phyloP scores from a whole-genome alignment of 2,797 vertebrate genomes.

The Rhynchotus rufescens region DNA sequence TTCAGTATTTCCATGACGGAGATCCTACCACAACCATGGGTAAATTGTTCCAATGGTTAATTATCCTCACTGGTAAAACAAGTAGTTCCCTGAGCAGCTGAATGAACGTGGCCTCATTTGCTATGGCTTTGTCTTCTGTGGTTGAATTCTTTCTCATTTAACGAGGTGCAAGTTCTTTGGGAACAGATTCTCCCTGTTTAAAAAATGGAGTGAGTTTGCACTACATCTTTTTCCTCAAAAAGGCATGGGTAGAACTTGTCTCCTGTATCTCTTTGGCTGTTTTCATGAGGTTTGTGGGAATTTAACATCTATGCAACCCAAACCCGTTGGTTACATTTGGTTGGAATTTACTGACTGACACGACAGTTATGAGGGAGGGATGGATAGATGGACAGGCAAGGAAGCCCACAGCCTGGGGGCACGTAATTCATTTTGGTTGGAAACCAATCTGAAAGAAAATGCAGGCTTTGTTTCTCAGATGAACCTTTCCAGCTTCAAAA shows the following conservation, averaged over 20 bases:
- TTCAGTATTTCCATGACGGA: neutral
- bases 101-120: neutral
- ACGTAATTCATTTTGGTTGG: neutral
- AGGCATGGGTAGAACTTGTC: neutral
- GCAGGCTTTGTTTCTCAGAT: neutral
- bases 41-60: rapidly evolving
- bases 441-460: neutral
- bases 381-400: rapidly evolving
- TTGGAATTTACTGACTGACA: conserved; percentile 18
- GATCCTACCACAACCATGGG: neutral
- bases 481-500: neutral
- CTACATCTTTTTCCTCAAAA: neutral
- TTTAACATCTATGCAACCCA: neutral
- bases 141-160: conserved; percentile 14
- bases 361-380: neutral
- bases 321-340: neutral
- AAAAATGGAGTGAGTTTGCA: rapidly evolving
- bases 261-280: neutral
- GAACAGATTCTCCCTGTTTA: neutral
- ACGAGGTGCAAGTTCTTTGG: neutral
- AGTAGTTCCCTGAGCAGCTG: conserved; percentile 8
- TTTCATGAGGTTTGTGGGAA: neutral
- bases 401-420: neutral
- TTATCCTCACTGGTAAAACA: neutral
- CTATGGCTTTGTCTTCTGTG: conserved; percentile 9